A percentile compares a stretch with the other conserved stretches of the same genome.
These are phyloP conservation scores for Carcharodon carcharias DNA, from an alignment of 2,797 vertebrate species.

Conservation along the genomic window DNA sequence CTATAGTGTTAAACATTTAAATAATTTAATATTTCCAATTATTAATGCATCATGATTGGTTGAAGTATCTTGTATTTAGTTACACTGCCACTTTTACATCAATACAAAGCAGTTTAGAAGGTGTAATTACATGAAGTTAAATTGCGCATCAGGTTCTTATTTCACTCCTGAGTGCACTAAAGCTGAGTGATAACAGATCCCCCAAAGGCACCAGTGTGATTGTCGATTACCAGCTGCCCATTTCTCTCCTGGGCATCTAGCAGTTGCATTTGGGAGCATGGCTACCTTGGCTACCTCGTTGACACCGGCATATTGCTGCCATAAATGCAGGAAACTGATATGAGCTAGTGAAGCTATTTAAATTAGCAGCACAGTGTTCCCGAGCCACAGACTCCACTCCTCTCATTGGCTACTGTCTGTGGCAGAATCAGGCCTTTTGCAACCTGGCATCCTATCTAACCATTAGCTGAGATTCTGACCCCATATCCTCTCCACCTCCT, in stretches of 20 bases:
- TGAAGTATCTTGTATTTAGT: background rate
- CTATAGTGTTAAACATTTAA: background rate
- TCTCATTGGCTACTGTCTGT: background rate
- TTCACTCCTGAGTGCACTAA: background rate
- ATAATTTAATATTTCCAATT: background rate
- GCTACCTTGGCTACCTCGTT: background rate
- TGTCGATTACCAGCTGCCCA: background rate
- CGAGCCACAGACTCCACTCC: no score
- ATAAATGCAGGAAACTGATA: background rate
- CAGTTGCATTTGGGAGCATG: background rate
- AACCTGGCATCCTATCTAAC: background rate
- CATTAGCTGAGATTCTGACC: background rate
- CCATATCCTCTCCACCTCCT: background rate
- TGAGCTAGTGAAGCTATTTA: background rate
- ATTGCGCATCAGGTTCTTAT: background rate
- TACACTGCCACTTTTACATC: background rate
- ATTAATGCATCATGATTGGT: background rate
- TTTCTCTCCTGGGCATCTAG: background rate
- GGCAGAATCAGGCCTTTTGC: background rate
- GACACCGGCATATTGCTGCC: background rate
- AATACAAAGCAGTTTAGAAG: background rate
- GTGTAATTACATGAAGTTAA: background rate
- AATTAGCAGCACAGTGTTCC: background rate
- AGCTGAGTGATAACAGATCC: background rate
- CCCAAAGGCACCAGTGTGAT: background rate